phyloP scores from a whole-genome alignment of 2,888 invertebrate genomes.

The Oligia strigilis region DNA sequence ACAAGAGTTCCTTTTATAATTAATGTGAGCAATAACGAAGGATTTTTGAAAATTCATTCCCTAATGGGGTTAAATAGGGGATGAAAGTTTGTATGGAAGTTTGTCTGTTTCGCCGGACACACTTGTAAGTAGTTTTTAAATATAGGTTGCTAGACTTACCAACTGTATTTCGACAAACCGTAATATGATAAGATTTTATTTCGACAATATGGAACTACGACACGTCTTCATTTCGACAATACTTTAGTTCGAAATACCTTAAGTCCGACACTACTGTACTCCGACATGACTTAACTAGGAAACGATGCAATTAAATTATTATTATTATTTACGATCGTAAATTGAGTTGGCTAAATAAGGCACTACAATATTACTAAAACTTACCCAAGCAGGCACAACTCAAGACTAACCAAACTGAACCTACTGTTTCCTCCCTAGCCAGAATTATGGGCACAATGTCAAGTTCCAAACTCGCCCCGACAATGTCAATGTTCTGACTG shows the following conservation, averaged over 20 bases:
- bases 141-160: not conserved
- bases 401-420: conserved; percentile 4
- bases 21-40: not conserved
- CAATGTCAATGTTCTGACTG: conserved; percentile 72
- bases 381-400: not conserved
- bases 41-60: not conserved
- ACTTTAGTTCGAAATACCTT: no score
- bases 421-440: conserved; percentile 30
- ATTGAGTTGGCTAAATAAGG: not conserved
- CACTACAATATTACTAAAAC: not conserved
- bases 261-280: no score
- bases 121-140: not conserved
- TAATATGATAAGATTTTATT: no score
- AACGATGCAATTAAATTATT: no score
- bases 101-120: not conserved
- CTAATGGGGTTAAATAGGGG: not conserved
- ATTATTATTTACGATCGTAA: not conserved
- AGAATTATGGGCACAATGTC: conserved; percentile 64
- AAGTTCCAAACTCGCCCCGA: conserved; percentile 62
- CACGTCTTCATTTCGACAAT: no score
- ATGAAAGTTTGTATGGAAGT: not conserved
- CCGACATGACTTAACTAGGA: no score
- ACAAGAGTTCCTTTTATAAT: not conserved
- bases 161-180: no score
- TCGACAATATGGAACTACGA: no score